Evolutionary conservation across 2,113 vertebrate genomes (phyloP).

Genomic region (Centrocercus urophasianus): DNA sequence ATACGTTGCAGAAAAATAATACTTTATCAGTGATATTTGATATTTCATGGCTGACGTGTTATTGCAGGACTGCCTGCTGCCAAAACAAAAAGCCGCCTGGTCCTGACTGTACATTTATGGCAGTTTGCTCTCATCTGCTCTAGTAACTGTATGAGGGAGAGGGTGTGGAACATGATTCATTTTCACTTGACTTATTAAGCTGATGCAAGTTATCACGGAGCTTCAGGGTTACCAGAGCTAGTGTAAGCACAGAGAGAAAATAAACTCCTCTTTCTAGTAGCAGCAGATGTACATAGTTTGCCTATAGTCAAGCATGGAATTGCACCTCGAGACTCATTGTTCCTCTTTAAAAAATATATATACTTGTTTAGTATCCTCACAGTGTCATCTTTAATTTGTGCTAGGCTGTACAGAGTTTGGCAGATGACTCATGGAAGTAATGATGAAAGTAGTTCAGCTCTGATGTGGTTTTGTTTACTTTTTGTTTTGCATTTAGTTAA

Average conservation of each 20-base stretch:
- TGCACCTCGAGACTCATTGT: neutral
- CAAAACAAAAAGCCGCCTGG: neutral
- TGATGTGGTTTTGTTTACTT: neutral
- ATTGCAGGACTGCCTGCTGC: neutral
- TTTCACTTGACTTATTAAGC: neutral
- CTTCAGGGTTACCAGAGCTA: neutral
- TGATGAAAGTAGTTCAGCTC: neutral
- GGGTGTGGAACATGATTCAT: neutral
- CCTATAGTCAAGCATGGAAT: slow-evolving; percentile 48
- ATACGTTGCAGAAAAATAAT: neutral
- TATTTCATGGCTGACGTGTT: neutral
- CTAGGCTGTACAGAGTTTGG: neutral
- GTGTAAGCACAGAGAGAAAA: neutral
- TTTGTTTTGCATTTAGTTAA: neutral
- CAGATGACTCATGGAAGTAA: neutral
- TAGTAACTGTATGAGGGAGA: neutral
- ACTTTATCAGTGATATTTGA: neutral
- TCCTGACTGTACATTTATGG: neutral
- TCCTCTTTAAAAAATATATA: neutral
- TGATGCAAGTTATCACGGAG: neutral
- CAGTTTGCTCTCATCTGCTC: neutral
- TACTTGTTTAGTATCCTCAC: neutral
- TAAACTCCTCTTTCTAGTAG: neutral
- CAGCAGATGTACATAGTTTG: neutral
- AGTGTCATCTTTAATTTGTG: neutral